Evolutionary conservation across 1,140 invertebrate genomes (phyloP).

Genomic region (Luehdorfia chinensis): DNA sequence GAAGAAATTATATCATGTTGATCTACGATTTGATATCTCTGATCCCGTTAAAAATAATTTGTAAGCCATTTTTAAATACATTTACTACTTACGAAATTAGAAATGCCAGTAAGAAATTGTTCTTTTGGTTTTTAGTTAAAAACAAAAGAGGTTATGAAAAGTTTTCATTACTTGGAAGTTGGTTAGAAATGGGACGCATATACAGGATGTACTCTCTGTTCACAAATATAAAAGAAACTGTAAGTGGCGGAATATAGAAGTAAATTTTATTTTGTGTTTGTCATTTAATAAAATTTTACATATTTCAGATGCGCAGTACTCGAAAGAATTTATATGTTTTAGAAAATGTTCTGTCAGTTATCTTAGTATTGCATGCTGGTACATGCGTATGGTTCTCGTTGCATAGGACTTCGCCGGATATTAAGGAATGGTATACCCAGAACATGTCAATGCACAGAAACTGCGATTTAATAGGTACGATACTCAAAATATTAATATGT

Average conservation of each 20-base stretch:
- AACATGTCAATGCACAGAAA: conserved; percentile 31
- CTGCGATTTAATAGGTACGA: conserved; percentile 41
- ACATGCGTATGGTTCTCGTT: conserved; percentile 49
- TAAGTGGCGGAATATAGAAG: conserved; percentile 1
- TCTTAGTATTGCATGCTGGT: conserved; percentile 37
- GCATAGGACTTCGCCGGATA: conserved; percentile 15
- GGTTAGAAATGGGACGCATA: conserved; percentile 49
- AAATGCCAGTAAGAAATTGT: background rate
- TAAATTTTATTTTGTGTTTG: background rate
- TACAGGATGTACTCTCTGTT: conserved; percentile 28
- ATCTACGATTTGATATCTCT: conserved; percentile 43
- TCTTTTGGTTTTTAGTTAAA: conserved; percentile 31
- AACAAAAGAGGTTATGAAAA: conserved; percentile 19
- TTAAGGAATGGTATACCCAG: conserved; percentile 36
- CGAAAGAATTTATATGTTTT: conserved; percentile 40
- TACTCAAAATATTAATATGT: background rate
- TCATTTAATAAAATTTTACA: background rate
- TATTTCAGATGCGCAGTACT: conserved; percentile 41
- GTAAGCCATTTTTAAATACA: conserved; percentile 34
- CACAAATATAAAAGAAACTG: conserved; percentile 4
- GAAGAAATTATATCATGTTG: conserved; percentile 36
- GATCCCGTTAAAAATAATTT: conserved; percentile 35
- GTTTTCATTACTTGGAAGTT: conserved; percentile 34
- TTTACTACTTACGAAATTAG: background rate
- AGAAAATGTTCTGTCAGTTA: conserved; percentile 33